Evolutionary conservation across 2,113 vertebrate species (phyloP).

Genomic region (Egretta garzetta): DNA sequence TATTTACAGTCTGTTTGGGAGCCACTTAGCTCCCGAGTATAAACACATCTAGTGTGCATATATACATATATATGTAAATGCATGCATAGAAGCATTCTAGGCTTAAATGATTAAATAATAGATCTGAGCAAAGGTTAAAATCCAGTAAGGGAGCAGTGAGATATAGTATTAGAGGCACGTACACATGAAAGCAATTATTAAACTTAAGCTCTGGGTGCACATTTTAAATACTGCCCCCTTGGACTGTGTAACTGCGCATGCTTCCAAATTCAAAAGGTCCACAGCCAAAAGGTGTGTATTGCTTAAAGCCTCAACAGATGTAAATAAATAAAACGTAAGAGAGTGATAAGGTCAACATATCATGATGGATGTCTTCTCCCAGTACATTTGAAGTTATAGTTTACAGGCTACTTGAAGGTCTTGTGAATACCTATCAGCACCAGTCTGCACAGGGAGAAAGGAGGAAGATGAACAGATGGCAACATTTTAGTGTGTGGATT

Average conservation of each 20-base stretch:
- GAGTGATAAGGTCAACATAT: background rate
- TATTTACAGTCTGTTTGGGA: background rate
- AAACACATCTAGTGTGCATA: background rate
- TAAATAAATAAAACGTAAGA: background rate
- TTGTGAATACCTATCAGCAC: background rate
- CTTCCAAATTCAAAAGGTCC: background rate
- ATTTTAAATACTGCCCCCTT: background rate
- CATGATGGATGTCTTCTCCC: background rate
- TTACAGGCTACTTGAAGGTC: background rate
- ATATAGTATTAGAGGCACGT: background rate
- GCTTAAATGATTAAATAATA: background rate
- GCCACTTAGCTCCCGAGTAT: background rate
- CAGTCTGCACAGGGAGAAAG: background rate
- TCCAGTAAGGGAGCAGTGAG: background rate
- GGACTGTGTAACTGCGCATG: background rate
- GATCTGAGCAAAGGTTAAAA: background rate
- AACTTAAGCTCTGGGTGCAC: background rate
- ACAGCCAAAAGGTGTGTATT: background rate
- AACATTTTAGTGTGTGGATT: conserved; percentile 7
- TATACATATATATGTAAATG: no score
- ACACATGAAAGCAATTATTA: background rate
- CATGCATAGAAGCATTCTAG: background rate
- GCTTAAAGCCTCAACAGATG: background rate
- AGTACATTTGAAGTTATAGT: background rate
- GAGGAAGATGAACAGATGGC: conserved; percentile 21